Evolutionary conservation across 2,113 vertebrate species (phyloP).

Genomic region (Zosterops hypoxanthus): DNA sequence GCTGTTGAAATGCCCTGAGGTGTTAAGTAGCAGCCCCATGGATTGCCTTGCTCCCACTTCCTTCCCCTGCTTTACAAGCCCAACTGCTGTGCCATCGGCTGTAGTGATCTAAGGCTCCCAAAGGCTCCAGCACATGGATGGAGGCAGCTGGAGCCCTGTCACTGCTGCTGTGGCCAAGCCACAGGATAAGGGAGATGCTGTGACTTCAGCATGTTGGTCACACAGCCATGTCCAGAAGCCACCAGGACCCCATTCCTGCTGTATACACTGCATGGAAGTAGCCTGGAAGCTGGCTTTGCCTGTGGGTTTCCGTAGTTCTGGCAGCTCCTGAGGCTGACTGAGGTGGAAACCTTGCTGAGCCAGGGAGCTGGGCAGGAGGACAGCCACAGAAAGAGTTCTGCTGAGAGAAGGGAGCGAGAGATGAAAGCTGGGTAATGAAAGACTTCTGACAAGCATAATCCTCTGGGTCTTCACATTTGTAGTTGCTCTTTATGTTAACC

Average conservation of each 20-base stretch:
- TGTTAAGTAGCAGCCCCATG: background rate
- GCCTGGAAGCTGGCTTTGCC: background rate
- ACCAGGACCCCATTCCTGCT: background rate
- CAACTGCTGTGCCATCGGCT: background rate
- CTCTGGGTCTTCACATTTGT: background rate
- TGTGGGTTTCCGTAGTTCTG: background rate
- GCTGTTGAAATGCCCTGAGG: background rate
- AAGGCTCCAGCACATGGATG: background rate
- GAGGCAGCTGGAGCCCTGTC: background rate
- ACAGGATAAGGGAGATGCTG: background rate
- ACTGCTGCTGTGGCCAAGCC: rapidly evolving
- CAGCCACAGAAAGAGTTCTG: background rate
- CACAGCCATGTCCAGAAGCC: rapidly evolving
- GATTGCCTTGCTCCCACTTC: rapidly evolving
- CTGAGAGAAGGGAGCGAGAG: background rate
- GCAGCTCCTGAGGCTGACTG: background rate
- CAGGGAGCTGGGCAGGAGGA: background rate
- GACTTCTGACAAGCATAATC: background rate
- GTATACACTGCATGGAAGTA: background rate
- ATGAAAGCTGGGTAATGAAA: background rate
- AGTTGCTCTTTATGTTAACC: background rate
- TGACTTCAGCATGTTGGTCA: rapidly evolving
- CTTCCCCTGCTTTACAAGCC: conserved; percentile 5
- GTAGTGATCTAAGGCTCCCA: rapidly evolving
- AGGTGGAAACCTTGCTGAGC: background rate